Percentiles rank a stretch among this genome's conserved stretches.
These are phyloP conservation scores for Gouania willdenowi DNA, from an alignment of 2,797 vertebrate genomes.

Conservation along the genomic window DNA sequence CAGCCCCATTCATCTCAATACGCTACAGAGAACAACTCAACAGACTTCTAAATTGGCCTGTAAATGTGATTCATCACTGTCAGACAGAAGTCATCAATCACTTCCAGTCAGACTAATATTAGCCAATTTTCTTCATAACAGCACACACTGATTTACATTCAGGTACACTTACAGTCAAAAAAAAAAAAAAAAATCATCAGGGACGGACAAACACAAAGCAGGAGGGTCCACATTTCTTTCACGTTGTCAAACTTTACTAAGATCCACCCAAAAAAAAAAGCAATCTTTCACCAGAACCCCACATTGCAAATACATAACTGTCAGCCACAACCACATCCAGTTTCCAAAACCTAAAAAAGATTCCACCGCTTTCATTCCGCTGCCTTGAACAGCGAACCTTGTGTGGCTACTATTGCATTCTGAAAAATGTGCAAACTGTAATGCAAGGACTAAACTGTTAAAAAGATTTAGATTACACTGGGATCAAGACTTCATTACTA, in stretches of 20 bases:
- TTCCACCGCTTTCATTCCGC: no score
- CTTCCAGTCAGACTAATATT: slow-evolving; percentile 30
- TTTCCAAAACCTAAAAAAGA: slow-evolving; percentile 3
- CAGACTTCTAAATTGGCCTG: slow-evolving; percentile 28
- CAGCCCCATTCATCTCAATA: slow-evolving; percentile 35
- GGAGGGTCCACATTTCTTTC: slow-evolving; percentile 1
- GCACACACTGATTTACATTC: slow-evolving; percentile 10
- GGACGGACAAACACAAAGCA: neutral
- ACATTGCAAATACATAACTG: slow-evolving; percentile 1
- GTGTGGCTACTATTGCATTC: no score
- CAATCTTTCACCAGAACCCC: neutral
- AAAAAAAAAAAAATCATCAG: no score
- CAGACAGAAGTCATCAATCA: slow-evolving; percentile 32
- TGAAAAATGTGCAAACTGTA: no score
- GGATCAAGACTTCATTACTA: no score
- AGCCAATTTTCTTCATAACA: slow-evolving; percentile 21
- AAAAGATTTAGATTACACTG: no score
- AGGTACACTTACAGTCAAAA: slow-evolving; percentile 16
- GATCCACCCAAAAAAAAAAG: no score
- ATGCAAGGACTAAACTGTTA: no score
- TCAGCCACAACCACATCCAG: slow-evolving; percentile 6
- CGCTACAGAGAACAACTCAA: slow-evolving; percentile 36
- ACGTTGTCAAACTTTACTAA: neutral
- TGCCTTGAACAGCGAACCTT: no score
- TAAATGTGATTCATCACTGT: slow-evolving; percentile 37